A percentile compares a stretch with the other conserved stretches of the same genome.
phyloP scores from a whole-genome alignment of 2,888 invertebrate genomes.

The Meganola albula region DNA sequence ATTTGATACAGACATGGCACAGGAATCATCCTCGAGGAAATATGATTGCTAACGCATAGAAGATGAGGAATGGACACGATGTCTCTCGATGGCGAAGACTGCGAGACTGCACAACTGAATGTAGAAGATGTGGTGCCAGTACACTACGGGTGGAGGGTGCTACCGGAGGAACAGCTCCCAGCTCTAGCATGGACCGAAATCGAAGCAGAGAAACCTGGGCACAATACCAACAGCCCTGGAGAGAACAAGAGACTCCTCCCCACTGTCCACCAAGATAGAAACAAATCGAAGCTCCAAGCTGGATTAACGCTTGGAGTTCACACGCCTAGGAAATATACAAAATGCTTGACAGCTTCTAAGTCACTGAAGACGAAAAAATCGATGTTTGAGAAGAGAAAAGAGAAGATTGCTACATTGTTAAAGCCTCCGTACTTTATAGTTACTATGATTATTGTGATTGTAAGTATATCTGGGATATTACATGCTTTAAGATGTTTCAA shows the following conservation, averaged over 20 bases:
- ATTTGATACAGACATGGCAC: slow-evolving; percentile 19
- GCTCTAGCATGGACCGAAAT: slow-evolving; percentile 55
- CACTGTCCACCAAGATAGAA: slow-evolving; percentile 21
- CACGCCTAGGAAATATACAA: slow-evolving; percentile 29
- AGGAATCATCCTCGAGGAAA: slow-evolving; percentile 7
- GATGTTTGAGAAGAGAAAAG: slow-evolving; percentile 52
- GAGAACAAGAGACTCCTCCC: slow-evolving; percentile 52
- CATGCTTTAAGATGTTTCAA: too few species aligned
- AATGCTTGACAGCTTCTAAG: slow-evolving; percentile 30
- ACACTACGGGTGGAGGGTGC: slow-evolving; percentile 41
- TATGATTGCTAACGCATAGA: slow-evolving; percentile 9
- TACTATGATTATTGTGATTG: slow-evolving; percentile 56
- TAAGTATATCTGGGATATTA: too few species aligned
- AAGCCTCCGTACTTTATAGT: slow-evolving; percentile 63
- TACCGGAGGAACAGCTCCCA: slow-evolving; percentile 39
- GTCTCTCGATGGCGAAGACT: slow-evolving; percentile 51
- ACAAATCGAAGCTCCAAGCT: slow-evolving; percentile 44
- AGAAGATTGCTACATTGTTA: slow-evolving; percentile 48
- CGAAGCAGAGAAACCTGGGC: slow-evolving; percentile 35
- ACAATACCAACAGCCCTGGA: slow-evolving; percentile 39
- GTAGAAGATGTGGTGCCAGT: slow-evolving; percentile 31
- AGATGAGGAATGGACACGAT: slow-evolving; percentile 26
- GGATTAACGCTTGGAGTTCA: slow-evolving; percentile 51
- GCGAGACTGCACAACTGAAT: slow-evolving; percentile 44
- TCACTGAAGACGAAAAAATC: slow-evolving; percentile 35